Base-by-base conservation (phyloP, 2,888 invertebrate genomes). In the Mythimna loreyi region DNA sequence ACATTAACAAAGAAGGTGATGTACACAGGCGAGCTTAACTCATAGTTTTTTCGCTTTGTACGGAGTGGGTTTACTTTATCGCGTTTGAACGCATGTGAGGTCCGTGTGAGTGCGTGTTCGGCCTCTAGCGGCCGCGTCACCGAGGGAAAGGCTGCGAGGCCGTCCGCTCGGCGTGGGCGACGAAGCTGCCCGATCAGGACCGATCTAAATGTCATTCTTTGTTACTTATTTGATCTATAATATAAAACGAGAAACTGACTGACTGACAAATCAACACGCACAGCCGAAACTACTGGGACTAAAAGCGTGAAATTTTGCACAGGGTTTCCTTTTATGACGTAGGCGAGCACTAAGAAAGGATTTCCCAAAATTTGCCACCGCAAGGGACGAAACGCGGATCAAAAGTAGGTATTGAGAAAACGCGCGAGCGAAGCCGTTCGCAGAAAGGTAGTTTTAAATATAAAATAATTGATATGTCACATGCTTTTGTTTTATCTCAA, bases 111-210 rank as follows among this genome's bases (percentile, higher is more conserved):
- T 72, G 72, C 78, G 79, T 79, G 81, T 55, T 72, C 43, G 77
- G 77, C 79, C 79, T 82, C 72, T 71, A 64, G 67, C 21, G 56
- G 50, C 23, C 69, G 71, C 84, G 89, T 87, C 86, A 86, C 69
- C 63, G 80, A 88, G 89, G 89, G 89, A 91, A 90, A 90, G 90
- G 91, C 87, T 68, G 62, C 88, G 86, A 89, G 91, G 90, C 85
- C 89, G 81, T 47, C 74, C 52, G 61, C 62, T 70, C 70, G 82
- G 81, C 86, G 89, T 84, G 87, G 84, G 80, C 78, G 81, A 71
- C 75, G n/a, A n/a, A n/a, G 60, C 47, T 74, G 78, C 57, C 64
- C 62, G 72, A 78, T 72, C 72, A 77, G 72, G 76, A 86, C 83
- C 72, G 68, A 84, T 83, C 78, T 65, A 86, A 87, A 88, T 85